These are phyloP conservation scores for Hydra vulgaris DNA, from an alignment of 30 jellyfish, hydroid and myxozoan species.

Conservation along the genomic window DNA sequence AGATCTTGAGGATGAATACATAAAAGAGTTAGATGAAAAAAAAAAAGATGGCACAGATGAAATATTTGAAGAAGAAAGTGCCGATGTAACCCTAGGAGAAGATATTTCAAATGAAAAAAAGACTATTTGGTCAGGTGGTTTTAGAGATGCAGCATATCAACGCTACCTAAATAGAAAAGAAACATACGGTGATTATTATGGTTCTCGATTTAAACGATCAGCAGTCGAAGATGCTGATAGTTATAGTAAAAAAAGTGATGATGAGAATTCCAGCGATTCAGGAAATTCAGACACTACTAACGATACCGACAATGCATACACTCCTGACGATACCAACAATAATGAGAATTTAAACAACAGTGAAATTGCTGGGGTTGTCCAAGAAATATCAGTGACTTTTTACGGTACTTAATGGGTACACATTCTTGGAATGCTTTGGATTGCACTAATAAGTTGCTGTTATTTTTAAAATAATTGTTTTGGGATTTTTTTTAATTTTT, in stretches of 20 bases:
- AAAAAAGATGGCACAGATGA: conserved; percentile 46
- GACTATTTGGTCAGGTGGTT: conserved; percentile 3
- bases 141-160: not conserved
- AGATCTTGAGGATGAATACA: conserved; percentile 82
- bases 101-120: conserved; percentile 4
- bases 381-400: conserved; percentile 48
- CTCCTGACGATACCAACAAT: not conserved
- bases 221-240: conserved; percentile 24
- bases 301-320: too few relatives aligned
- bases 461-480: too few relatives aligned
- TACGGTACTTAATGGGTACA: conserved; percentile 87
- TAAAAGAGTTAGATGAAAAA: conserved; percentile 59
- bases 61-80: not conserved
- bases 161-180: not conserved
- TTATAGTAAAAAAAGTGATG: not conserved
- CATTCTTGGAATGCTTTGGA: too few relatives aligned
- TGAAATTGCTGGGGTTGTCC: conserved; percentile 77
- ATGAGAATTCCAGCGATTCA: not conserved
- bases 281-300: too few relatives aligned
- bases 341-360: conserved; percentile 31
- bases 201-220: not conserved
- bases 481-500: too few relatives aligned
- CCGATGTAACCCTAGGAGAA: conserved; percentile 8
- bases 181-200: conserved; percentile 20
- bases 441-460: too few relatives aligned